Base-by-base conservation (phyloP, 2,797 vertebrate genomes). In the Helarctos malayanus region DNA sequence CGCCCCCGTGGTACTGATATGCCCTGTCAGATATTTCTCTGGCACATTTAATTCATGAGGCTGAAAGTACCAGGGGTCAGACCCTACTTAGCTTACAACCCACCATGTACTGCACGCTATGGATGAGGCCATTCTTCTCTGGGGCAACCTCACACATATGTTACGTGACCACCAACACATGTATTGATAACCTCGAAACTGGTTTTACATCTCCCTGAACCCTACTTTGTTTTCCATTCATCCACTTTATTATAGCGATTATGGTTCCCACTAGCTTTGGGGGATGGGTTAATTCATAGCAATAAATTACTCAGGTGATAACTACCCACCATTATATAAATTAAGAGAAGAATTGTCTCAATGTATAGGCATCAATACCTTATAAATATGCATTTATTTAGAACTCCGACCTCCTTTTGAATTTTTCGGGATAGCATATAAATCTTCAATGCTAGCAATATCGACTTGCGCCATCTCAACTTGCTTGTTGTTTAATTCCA, bases 401-500 rank as follows among this genome's bases (percentile, higher is more conserved):
- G 83, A 82, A 41, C 41, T 68, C 68, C 45, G 85, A 54, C 35
- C n/a, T 52, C 89, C 89, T 88, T 52, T 56, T 52, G 38, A 59
- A 18, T 85, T 71, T 14, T 76, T 86, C 12, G 1, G 59, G 45
- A 54, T 25, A 76, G 49, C 54, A 11, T 38, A 82, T 92, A 97
- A 92, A 94, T 83, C n/a, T 87, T 59, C 35, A 57, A 65, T 32
- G 69, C 49, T n/a, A 38, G 87, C 94, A 57, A 3, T 69, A 94
- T 80, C 3, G 1, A 91, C 61, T 47, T 76, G 56, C 27, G 6
- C 25, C 35, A 18, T 83, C 82, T 95, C 3, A 2, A 73, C 79
- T 91, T 65, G 9, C 84, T 88, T 89, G 52, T 89, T 92, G 61
- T 81, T 97, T 86, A 59, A 92, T 88, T 96, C 95, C 32, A 69